phyloP scores from a whole-genome alignment of 2,797 vertebrate species.

The Percopsis omiscomaycus region DNA sequence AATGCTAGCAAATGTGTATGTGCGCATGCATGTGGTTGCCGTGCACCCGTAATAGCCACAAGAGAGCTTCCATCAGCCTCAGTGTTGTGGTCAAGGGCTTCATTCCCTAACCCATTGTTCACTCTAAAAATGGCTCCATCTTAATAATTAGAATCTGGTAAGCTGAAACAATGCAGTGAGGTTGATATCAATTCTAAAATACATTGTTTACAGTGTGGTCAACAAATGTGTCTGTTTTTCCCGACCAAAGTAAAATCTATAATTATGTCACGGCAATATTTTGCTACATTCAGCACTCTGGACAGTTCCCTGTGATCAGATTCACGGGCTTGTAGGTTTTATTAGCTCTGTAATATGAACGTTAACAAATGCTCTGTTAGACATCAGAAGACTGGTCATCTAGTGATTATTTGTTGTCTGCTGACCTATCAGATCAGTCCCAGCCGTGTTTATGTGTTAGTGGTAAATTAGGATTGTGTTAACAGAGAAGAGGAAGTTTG shows the following conservation, averaged over 20 bases:
- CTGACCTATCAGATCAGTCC: constrained; percentile 18
- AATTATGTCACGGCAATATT: no score
- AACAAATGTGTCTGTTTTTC: background rate
- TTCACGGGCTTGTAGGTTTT: constrained; percentile 3
- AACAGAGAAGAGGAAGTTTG: constrained; percentile 57
- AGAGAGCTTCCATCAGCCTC: constrained; percentile 39
- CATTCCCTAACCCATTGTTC: constrained; percentile 42
- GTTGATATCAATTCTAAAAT: background rate
- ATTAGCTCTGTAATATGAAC: background rate
- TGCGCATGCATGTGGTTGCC: constrained; percentile 9
- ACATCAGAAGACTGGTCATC: constrained; percentile 12
- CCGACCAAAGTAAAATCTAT: no score
- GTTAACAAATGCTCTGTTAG: background rate
- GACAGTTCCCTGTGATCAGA: constrained; percentile 32
- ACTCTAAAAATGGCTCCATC: constrained; percentile 47
- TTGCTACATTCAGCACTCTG: constrained; percentile 31
- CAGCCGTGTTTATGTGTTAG: constrained; percentile 46
- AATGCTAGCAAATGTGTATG: constrained; percentile 5
- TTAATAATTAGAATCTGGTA: constrained; percentile 8
- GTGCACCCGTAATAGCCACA: constrained; percentile 12
- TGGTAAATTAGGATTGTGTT: constrained; percentile 36
- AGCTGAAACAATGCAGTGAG: constrained; percentile 9
- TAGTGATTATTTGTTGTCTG: constrained; percentile 23
- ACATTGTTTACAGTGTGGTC: no score
- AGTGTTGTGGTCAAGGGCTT: constrained; percentile 42